Base-by-base conservation (phyloP, 2,113 vertebrate genomes). In the Crotalus horridus region DNA sequence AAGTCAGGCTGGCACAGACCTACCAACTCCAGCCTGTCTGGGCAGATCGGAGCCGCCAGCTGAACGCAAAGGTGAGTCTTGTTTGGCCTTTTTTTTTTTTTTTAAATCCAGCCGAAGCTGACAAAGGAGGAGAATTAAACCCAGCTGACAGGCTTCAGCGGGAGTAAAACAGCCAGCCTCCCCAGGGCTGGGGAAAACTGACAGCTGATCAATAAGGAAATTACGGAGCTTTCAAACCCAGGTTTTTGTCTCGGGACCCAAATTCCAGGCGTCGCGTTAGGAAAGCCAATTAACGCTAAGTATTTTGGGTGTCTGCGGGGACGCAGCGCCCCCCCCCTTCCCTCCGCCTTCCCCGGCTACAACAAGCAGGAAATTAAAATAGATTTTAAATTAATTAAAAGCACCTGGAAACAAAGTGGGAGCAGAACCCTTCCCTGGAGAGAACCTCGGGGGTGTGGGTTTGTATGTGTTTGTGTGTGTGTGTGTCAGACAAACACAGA, bases 351-450 rank as follows among this genome's bases (percentile, higher is more conserved):
- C 56, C 29, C 29, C 15, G 13, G 64, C 54, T 91, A 0, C 6
- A 54, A 94, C 54, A 81, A 58, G 33, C 51, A 87, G 85, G 5
- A 90, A 92, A 94, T 87, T 56, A 94, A 90, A 86, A 90, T 87
- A 90, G 88, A 93, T 93, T 90, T 87, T 26, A 90, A 90, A 94
- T 87, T 56, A 91, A 4, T 23, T 85, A 81, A 55, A 13, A 33
- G 88, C 12, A 59, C 6, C 21, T 0, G 3, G 81, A 85, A 61
- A 2, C 0, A 53, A 13, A 0, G 0, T 21, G 0, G 0, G 33
- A 48, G 48, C 43, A 24, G 86, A 85, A 3, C 0, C 3, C 7
- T 59, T 15, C 29, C 69, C 61, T 2, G 1, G 33, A 58, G 33
- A 3, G 10, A 21, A 48, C 51, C 5, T 8, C 12, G 20, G 46